Evolutionary conservation across 2,797 vertebrate genomes (phyloP).

Genomic region (Basileuterus tristriatus): DNA sequence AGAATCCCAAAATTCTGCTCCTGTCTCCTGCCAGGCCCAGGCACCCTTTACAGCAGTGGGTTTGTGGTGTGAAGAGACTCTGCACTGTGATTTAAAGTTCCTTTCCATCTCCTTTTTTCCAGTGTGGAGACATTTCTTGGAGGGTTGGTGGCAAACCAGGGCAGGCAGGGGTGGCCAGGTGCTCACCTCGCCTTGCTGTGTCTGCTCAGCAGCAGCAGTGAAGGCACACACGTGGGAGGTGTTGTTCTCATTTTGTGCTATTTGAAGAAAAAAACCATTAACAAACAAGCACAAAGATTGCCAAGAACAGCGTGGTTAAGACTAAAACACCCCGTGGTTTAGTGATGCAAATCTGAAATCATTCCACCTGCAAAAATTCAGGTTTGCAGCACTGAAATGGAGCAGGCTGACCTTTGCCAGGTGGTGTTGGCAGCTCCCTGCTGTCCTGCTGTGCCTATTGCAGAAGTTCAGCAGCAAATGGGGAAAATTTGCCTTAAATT

Average conservation of each 20-base stretch:
- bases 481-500: background rate
- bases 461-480: background rate
- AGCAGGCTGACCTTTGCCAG: background rate
- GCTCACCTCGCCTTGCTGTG: rapidly evolving
- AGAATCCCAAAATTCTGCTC: background rate
- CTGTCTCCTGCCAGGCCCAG: background rate
- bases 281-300: background rate
- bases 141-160: background rate
- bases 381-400: background rate
- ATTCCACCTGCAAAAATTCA: background rate
- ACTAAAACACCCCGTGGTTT: background rate
- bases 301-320: background rate
- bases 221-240: background rate
- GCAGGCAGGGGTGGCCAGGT: background rate
- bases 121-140: background rate
- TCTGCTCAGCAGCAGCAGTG: background rate
- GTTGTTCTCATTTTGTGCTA: background rate
- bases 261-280: background rate
- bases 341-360: background rate
- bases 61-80: background rate
- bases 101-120: background rate
- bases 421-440: background rate
- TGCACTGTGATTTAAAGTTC: background rate
- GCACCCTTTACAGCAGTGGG: rapidly evolving
- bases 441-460: background rate